These are phyloP conservation scores for Orthonyx spaldingii DNA, from an alignment of 2,113 vertebrate species.

Conservation along the genomic window DNA sequence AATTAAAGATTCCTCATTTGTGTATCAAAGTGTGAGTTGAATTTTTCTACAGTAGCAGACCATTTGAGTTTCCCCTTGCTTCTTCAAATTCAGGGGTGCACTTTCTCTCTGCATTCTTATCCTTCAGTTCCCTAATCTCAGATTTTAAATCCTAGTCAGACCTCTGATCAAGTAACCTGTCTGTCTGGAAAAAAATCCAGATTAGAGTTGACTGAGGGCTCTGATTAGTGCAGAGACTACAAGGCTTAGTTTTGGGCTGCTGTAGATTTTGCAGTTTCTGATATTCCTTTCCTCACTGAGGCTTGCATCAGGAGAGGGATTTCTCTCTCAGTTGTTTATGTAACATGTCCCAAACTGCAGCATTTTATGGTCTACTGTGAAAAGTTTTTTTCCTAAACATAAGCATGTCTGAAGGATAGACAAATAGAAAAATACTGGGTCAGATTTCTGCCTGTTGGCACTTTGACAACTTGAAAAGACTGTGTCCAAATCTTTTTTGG, in stretches of 20 bases:
- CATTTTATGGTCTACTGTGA: background rate
- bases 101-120: background rate
- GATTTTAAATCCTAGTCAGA: background rate
- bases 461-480: background rate
- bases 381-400: background rate
- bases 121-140: background rate
- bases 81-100: background rate
- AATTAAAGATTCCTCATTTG: background rate
- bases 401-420: background rate
- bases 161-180: background rate
- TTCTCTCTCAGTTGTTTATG: background rate
- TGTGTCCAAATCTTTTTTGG: background rate
- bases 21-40: background rate
- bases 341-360: background rate
- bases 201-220: background rate
- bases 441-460: background rate
- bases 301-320: background rate
- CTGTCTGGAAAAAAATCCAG: background rate
- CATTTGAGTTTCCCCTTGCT: background rate
- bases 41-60: background rate
- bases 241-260: background rate
- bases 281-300: background rate
- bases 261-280: background rate
- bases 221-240: background rate
- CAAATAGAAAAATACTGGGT: background rate